Base-by-base conservation (phyloP, 2,888 invertebrate genomes). In the Vesta saturnalis region DNA sequence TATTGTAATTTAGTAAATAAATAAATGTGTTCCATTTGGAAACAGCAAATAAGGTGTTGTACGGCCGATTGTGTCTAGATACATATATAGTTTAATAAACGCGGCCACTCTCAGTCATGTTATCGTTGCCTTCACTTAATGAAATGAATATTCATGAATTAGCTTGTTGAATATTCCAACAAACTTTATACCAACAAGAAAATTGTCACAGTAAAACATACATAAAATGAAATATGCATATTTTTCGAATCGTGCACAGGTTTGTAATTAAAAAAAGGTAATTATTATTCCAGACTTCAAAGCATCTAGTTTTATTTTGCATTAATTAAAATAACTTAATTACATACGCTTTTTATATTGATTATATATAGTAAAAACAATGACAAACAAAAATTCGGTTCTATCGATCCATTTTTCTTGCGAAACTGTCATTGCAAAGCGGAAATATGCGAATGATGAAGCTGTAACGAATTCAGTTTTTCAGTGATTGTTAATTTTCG, bases 81-180 rank as follows among this genome's bases (percentile, higher is more conserved):
- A n/a, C n/a, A 73, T 72, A 39, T 39, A 8, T 23, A 72, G 74
- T 76, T 76, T 76, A 73, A 73, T 73, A 75, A 74, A 76, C 72
- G 72, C 72, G 72, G 73, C 76, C 74, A 73, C 74, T 76, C 74
- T 73, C 73, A 72, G 71, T 70, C 72, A 73, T 74, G 76, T 77
- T 77, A 76, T 78, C 77, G 74, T 73, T 74, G 76, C 77, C 77
- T 78, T 78, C 78, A 79, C 78, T 79, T 80, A 79, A 80, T 80
- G 77, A 77, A 78, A 79, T 80, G 80, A 79, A 80, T 80, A 79
- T 80, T 78, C 78, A 80, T 80, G 77, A 76, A 70, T 73, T 74
- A 70, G 76, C 76, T 77, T 78, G 79, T 78, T 78, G 78, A 78
- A 79, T 79, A 77, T 79, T 79, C 79, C 72, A 70, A 68, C 72